Percentiles rank a stretch among this genome's conserved stretches.
Evolutionary conservation across 2,113 vertebrate genomes (phyloP).

Genomic region (Corythaixoides concolor): DNA sequence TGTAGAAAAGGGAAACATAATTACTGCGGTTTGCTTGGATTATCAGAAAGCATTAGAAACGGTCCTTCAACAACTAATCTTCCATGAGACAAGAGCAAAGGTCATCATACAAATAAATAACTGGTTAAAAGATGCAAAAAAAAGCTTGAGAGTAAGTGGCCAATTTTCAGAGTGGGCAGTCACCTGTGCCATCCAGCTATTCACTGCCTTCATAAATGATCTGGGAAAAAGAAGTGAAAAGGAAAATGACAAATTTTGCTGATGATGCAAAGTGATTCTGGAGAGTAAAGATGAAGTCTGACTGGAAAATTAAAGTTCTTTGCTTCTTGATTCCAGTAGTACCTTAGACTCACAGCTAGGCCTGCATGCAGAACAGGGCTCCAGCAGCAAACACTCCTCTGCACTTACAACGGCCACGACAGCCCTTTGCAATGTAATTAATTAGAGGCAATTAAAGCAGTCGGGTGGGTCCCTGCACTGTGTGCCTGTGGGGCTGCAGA

Average conservation of each 20-base stretch:
- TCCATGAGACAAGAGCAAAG: neutral
- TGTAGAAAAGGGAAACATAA: neutral
- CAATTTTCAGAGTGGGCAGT: neutral
- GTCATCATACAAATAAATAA: neutral
- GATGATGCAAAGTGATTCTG: neutral
- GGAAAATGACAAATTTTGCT: neutral
- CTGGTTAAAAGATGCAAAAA: neutral
- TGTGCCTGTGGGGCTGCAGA: neutral
- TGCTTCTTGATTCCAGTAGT: neutral
- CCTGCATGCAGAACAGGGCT: neutral
- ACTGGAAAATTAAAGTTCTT: neutral
- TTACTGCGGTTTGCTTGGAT: neutral
- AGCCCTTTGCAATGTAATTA: neutral
- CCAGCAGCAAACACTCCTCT: neutral
- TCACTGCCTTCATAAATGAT: neutral
- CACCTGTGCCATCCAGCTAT: neutral
- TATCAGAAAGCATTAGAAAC: neutral
- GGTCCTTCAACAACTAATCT: neutral
- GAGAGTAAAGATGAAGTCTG: neutral
- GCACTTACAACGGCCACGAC: rapidly evolving
- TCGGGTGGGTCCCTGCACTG: neutral
- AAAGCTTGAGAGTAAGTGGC: neutral
- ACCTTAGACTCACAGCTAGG: neutral
- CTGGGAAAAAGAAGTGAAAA: neutral
- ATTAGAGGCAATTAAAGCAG: neutral